Evolutionary conservation across 2,797 vertebrate species (phyloP).

Genomic region (Lepidocolaptes lacrymiger): DNA sequence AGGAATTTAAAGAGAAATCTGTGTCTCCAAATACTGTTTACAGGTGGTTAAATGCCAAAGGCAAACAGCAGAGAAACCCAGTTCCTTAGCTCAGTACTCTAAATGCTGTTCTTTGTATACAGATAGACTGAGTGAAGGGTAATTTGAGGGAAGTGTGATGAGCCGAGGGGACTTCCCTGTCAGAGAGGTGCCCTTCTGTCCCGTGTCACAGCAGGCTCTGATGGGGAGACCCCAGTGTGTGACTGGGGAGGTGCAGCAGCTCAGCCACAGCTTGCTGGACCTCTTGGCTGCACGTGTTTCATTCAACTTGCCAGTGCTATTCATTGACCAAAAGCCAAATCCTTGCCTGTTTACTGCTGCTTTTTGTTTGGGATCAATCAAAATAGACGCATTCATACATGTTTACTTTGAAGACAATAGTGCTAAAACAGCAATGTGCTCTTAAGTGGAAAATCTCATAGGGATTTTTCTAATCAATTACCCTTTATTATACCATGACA

Average conservation of each 20-base stretch:
- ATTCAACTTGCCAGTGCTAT: not conserved
- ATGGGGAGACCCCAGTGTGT: not conserved
- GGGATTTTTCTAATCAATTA: constrained; percentile 52
- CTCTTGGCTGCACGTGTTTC: not conserved
- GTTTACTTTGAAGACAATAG: constrained; percentile 19
- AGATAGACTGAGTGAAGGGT: not conserved
- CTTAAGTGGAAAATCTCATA: constrained; percentile 32
- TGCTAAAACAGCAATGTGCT: constrained; percentile 9
- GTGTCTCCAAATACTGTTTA: not conserved
- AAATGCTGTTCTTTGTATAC: not conserved
- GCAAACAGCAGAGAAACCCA: not conserved
- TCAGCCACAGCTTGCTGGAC: fast-evolving
- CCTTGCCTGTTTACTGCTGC: not conserved
- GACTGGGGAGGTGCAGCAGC: not conserved
- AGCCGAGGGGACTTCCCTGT: not conserved
- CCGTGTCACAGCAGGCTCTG: not conserved
- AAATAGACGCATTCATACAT: not conserved
- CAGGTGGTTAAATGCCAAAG: not conserved
- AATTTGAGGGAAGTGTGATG: not conserved
- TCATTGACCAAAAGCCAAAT: not conserved
- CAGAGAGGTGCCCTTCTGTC: not conserved
- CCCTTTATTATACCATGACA: constrained; percentile 45
- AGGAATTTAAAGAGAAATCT: not conserved
- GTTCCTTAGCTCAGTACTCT: not conserved
- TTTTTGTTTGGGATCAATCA: constrained; percentile 15